These are phyloP conservation scores for Procavia capensis DNA, from an alignment of 2,113 vertebrate species.

Conservation along the genomic window DNA sequence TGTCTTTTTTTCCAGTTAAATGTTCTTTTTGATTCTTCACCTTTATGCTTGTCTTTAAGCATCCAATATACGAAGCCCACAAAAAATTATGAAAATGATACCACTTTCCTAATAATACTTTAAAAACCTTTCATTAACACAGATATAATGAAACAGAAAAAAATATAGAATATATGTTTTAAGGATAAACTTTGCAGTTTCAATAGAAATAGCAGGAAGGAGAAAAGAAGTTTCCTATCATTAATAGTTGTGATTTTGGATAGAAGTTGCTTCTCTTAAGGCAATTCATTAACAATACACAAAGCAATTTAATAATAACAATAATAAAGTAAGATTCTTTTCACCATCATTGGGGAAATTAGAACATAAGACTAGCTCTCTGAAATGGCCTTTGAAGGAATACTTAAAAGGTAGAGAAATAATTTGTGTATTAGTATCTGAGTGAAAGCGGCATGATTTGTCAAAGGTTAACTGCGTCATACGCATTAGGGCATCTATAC, in stretches of 20 bases:
- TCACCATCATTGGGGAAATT: not conserved
- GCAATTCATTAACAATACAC: not conserved
- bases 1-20: not conserved
- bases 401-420: not conserved
- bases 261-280: not conserved
- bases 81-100: constrained; percentile 4
- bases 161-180: not conserved
- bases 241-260: not conserved
- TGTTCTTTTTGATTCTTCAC: not conserved
- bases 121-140: not conserved
- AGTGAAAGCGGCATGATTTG: not conserved
- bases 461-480: not conserved
- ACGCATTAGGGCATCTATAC: not conserved
- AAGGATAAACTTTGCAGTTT: constrained; percentile 6
- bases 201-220: not conserved
- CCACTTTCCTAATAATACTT: constrained; percentile 9
- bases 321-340: not conserved
- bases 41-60: constrained; percentile 8
- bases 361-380: not conserved
- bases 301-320: not conserved
- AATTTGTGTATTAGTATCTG: not conserved
- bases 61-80: not conserved
- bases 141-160: not conserved
- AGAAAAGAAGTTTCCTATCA: not conserved
- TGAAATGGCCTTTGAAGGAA: not conserved